These are phyloP conservation scores for Eustalomyia histrio DNA, from an alignment of 2,888 invertebrate genomes.

Conservation along the genomic window DNA sequence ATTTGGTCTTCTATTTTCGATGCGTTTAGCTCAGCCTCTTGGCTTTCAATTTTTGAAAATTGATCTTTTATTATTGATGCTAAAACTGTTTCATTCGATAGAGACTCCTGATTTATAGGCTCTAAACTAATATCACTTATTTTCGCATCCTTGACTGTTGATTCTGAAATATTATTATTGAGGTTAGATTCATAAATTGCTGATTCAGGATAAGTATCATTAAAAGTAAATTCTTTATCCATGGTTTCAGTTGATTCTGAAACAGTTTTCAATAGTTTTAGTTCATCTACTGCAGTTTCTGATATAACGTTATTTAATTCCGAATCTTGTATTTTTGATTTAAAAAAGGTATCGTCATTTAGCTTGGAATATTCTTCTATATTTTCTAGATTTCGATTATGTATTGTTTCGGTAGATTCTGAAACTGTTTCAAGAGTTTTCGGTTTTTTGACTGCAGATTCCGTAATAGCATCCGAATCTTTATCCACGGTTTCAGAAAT, in stretches of 20 bases:
- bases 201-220: neutral
- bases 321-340: too few relatives aligned
- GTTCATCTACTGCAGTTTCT: neutral
- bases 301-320: neutral
- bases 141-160: neutral
- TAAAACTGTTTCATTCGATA: neutral
- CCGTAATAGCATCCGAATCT: neutral
- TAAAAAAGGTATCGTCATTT: too few relatives aligned
- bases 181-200: neutral
- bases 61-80: neutral
- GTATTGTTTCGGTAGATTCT: neutral
- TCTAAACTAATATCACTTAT: neutral
- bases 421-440: too few relatives aligned
- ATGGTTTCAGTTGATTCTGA: too few relatives aligned
- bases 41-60: neutral
- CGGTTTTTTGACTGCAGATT: neutral
- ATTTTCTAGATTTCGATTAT: neutral
- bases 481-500: neutral
- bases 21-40: neutral
- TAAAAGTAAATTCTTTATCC: too few relatives aligned
- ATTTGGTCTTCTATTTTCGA: neutral
- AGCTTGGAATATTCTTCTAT: neutral
- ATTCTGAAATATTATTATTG: neutral
- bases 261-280: too few relatives aligned
- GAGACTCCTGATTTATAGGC: neutral